phyloP scores from a whole-genome alignment of 2,888 invertebrate species.

The Sussaba pulchella region DNA sequence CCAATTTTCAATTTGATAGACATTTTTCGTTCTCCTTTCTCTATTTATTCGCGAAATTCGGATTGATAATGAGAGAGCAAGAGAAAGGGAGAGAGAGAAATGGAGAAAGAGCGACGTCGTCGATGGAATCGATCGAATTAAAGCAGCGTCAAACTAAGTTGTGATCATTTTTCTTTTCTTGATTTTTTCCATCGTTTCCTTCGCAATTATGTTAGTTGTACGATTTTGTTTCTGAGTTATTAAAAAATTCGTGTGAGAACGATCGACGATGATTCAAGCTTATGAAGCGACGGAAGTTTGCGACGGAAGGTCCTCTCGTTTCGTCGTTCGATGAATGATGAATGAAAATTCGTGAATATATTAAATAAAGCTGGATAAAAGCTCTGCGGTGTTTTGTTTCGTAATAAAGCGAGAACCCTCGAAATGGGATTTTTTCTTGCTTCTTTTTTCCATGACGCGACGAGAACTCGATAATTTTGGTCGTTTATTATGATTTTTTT shows the following conservation, averaged over 20 bases:
- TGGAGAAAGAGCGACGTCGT: conserved; percentile 18
- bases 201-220: conserved; percentile 17
- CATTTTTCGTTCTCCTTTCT: conserved; percentile 37
- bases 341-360: conserved; percentile 22
- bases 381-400: conserved; percentile 18
- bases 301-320: conserved; percentile 10
- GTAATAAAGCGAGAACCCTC: background rate
- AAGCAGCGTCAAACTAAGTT: conserved; percentile 50
- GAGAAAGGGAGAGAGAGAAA: conserved; percentile 29
- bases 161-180: background rate
- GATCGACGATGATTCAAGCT: conserved; percentile 49
- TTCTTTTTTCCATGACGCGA: background rate
- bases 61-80: conserved; percentile 68
- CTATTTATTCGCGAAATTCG: conserved; percentile 4
- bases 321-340: conserved; percentile 26
- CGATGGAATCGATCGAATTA: conserved; percentile 50
- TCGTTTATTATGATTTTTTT: background rate
- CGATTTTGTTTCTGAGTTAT: background rate
- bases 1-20: conserved; percentile 66
- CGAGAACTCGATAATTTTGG: conserved; percentile 35
- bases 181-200: conserved; percentile 46
- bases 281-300: conserved; percentile 39
- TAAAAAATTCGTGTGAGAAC: conserved; percentile 10
- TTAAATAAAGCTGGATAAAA: conserved; percentile 24
- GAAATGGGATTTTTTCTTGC: background rate